A percentile compares a stretch with the other conserved stretches of the same genome.
These are phyloP conservation scores for Nomada fabriciana DNA, from an alignment of 2,888 invertebrate genomes.

Conservation along the genomic window DNA sequence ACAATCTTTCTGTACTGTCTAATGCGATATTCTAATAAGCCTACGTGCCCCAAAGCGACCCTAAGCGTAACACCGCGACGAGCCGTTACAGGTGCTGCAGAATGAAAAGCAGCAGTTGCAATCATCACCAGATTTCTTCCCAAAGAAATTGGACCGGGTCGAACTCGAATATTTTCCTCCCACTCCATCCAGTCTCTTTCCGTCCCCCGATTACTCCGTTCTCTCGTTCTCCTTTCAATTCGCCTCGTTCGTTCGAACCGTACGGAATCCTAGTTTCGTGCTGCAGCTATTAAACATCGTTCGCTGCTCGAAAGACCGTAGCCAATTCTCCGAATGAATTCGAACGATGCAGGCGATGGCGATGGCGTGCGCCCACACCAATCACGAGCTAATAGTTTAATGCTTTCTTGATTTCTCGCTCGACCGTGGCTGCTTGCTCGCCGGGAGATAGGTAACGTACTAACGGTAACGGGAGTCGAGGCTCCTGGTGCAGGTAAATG, in stretches of 20 bases:
- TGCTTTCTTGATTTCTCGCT: conserved; percentile 71
- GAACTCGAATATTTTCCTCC: conserved; percentile 34
- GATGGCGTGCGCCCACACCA: conserved; percentile 40
- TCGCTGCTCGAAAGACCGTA: conserved; percentile 47
- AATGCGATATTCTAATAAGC: too few species aligned
- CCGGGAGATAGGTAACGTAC: conserved; percentile 53
- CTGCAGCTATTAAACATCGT: conserved; percentile 40
- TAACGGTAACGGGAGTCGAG: conserved; percentile 44
- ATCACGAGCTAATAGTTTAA: conserved; percentile 75
- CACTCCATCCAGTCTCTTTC: background rate
- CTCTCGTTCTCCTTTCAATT: background rate
- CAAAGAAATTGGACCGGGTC: conserved; percentile 46
- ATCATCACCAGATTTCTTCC: background rate
- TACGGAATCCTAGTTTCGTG: conserved; percentile 4
- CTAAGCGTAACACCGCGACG: background rate
- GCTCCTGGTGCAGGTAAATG: conserved; percentile 60
- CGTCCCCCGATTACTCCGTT: conserved; percentile 4
- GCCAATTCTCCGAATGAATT: conserved; percentile 66
- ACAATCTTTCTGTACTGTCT: too few species aligned
- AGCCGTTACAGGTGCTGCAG: conserved; percentile 7
- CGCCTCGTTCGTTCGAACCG: background rate
- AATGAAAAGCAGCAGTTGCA: conserved; percentile 15
- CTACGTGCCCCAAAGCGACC: background rate
- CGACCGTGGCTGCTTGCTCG: conserved; percentile 54
- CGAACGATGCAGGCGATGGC: conserved; percentile 5